Base-by-base conservation (phyloP, 2,113 vertebrate species). In the Ailurus styani region DNA sequence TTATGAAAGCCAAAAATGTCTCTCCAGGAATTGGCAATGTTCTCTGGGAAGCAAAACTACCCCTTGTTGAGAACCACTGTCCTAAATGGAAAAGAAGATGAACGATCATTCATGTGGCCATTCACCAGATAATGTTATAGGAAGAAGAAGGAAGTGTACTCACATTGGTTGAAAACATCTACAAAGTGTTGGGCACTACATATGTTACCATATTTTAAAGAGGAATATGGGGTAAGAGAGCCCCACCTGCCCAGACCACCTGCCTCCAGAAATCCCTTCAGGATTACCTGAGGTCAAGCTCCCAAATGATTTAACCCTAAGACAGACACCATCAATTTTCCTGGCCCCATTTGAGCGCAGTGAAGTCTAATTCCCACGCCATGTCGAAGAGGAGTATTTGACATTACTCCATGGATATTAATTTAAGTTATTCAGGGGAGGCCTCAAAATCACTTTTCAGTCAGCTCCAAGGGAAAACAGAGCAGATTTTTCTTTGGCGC, bases 341-440 rank as follows among this genome's bases (percentile, higher is more conserved):
- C 95, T 90, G 93, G 93, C 85, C 97, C 84, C 89, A 87, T 55
- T 91, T 55, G 10, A 96, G 91, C 0, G 0, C 66, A 62, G 55
- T 12, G 70, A 93, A 92, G 66, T 95, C 97, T 90, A 87, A 98
- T 98, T 99, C 98, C 98, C 98, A 98, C 62, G 88, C 98, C 97
- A 88, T 72, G 96, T 96, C 97, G 98, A 97, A 97, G 96, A 90
- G 82, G 90, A 98, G 92, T 57, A 83, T 98, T 98, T 98, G 90
- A 98, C 98, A 98, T 97, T 97, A 96, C 98, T 98, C 93, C 25
- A 55, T 97, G 97, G 98, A 98, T 98, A 98, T 98, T 98, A 98
- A 98, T 98, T 98, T 98, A 98, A 98, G 97, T 98, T 98, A 98
- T 98, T 98, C 97, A 96, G 93, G 96, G 55, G 52, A 94, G 40